Base-by-base conservation (phyloP, 2,797 vertebrate species). In the Gallinago solitaria region DNA sequence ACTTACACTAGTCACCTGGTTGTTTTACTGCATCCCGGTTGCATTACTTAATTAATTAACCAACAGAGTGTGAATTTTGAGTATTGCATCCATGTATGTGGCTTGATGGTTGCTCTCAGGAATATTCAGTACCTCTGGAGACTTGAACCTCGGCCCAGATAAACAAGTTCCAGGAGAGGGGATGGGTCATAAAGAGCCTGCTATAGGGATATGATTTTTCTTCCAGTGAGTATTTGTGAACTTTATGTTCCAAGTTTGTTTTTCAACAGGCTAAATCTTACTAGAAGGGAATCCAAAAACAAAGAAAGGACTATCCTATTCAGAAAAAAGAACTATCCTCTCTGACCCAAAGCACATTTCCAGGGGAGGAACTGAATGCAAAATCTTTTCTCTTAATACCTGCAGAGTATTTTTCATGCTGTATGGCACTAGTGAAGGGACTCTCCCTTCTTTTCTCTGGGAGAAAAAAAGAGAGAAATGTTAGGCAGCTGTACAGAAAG, bases 141-240 rank as follows among this genome's bases (percentile, higher is more conserved):
- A 64, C 61, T 94, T 93, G 87, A 96, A 93, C 32, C 56, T 24
- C 74, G 45, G 45, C 78, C 75, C 57, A 91, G 69, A 89, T 41
- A 93, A 95, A 92, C 64, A 85, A 71, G 25, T 54, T 94, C 73
- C 45, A 92, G 56, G 57, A 94, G 53, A 93, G 39, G 32, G 32
- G n/a, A 21, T 53, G 35, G 64, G 23, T 23, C 39, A 25, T 48
- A 43, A 83, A n/a, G n/a, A 63, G 7, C 9, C 47, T 79, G n/a
- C 33, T 71, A 10, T 21, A 5, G 35, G 51, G 25, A 51, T 45
- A 41, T 8, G 6, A 4, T 15, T 65, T 85, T 87, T 64, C n/a
- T 30, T 64, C 80, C 53, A 43, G 37, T 11, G 30, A 25, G 4
- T 67, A 6, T 74, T 73, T 82, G 27, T 50, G 51, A 39, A 43